A percentile compares a stretch with the other conserved stretches of the same genome.
These are phyloP conservation scores for Choloepus hoffmanni DNA, from an alignment of 2,113 vertebrate species.

Conservation along the genomic window DNA sequence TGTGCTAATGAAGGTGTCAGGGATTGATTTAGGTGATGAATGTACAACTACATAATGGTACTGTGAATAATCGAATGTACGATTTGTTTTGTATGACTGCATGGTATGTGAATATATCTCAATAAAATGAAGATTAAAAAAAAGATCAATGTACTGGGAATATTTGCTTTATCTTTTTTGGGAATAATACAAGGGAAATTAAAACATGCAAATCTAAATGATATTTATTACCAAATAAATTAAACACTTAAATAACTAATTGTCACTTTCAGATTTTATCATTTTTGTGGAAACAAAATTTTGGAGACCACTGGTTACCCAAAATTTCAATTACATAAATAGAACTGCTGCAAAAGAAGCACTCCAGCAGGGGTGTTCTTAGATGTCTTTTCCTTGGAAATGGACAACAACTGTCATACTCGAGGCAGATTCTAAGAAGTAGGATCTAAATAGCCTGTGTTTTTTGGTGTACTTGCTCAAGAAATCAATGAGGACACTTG, in stretches of 20 bases:
- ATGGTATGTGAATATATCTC: no score
- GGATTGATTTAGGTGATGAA: no score
- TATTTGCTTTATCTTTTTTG: not conserved
- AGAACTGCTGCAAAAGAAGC: not conserved
- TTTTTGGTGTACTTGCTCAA: conserved; percentile 30
- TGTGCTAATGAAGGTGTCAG: no score
- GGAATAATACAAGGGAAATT: not conserved
- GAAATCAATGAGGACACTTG: conserved; percentile 15
- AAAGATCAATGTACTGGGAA: not conserved
- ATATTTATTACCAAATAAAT: conserved; percentile 1
- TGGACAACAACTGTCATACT: not conserved
- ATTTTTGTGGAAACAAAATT: conserved; percentile 61
- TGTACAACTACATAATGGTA: no score
- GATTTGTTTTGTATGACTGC: no score
- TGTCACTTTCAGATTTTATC: fast-evolving
- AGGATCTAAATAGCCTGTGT: not conserved
- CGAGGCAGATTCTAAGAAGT: not conserved
- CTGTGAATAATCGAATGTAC: no score
- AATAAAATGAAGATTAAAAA: no score
- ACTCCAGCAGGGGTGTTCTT: not conserved
- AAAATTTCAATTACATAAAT: not conserved
- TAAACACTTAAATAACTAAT: not conserved
- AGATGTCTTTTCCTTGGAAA: conserved; percentile 12
- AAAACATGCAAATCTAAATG: not conserved
- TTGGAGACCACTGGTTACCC: conserved; percentile 19